A percentile compares a stretch with the other conserved stretches of the same genome.
Evolutionary conservation across 1,140 invertebrate species (phyloP).

Genomic region (Luehdorfia chinensis): DNA sequence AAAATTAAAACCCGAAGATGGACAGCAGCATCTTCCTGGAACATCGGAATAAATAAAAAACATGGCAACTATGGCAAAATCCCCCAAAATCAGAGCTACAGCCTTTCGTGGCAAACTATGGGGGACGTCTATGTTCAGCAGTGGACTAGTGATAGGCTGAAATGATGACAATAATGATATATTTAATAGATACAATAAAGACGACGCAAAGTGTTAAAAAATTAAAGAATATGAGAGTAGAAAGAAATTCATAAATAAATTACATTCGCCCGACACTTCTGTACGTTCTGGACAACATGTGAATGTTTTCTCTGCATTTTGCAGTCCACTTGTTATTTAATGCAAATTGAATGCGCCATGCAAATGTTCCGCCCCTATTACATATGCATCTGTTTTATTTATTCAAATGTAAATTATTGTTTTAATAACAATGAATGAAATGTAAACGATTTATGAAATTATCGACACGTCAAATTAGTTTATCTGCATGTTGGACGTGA

Average conservation of each 20-base stretch:
- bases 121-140: too few species aligned
- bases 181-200: too few species aligned
- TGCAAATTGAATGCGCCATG: slow-evolving; percentile 9
- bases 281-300: background rate
- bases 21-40: too few species aligned
- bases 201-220: too few species aligned
- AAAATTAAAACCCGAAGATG: too few species aligned
- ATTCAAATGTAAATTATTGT: slow-evolving; percentile 3
- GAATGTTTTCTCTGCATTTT: slow-evolving; percentile 3
- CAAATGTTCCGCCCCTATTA: background rate
- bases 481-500: too few species aligned
- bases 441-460: slow-evolving; percentile 6
- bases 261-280: background rate
- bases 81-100: too few species aligned
- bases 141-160: too few species aligned
- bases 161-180: too few species aligned
- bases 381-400: slow-evolving; percentile 1
- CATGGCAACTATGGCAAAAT: too few species aligned
- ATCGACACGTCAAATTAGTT: slow-evolving; percentile 26
- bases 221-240: background rate
- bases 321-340: slow-evolving; percentile 5
- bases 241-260: slow-evolving; percentile 5
- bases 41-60: too few species aligned
- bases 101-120: too few species aligned
- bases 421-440: slow-evolving; percentile 1